phyloP scores from a whole-genome alignment of 2,888 invertebrate genomes.

The Synergus japonicus region DNA sequence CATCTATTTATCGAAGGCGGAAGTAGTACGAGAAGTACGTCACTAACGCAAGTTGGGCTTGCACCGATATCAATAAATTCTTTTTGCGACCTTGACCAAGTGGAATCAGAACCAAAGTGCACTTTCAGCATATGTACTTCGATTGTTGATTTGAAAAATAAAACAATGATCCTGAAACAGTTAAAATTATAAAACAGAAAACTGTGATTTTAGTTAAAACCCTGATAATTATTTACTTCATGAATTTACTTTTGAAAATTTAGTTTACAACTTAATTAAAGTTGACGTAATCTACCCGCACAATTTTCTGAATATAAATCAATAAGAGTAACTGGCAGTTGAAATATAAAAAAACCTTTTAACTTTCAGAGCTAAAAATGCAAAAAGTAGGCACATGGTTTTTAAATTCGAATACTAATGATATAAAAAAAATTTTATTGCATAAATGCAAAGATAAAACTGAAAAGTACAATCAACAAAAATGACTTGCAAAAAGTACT shows the following conservation, averaged over 20 bases:
- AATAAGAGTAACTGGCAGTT: not conserved
- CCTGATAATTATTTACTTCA: not conserved
- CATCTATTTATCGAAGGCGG: not conserved
- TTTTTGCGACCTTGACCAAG: not conserved
- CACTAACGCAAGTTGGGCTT: not conserved
- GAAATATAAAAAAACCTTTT: not conserved
- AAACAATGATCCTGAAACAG: not conserved
- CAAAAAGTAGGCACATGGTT: no score
- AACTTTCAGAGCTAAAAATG: not conserved
- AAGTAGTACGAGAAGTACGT: not conserved
- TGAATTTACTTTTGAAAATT: not conserved
- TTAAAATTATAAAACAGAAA: not conserved
- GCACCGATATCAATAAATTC: not conserved
- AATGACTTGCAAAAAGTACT: not conserved
- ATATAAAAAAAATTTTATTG: not conserved
- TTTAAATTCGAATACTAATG: not conserved
- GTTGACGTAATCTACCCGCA: not conserved
- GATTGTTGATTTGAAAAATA: not conserved
- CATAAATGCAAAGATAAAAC: not conserved
- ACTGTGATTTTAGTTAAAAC: not conserved
- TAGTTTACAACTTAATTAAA: not conserved
- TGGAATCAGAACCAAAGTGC: not conserved
- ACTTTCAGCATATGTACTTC: not conserved
- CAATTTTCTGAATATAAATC: not conserved
- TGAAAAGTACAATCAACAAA: not conserved